Base-by-base conservation (phyloP, 2,797 vertebrate genomes). In the Orientallactaga sibirica region DNA sequence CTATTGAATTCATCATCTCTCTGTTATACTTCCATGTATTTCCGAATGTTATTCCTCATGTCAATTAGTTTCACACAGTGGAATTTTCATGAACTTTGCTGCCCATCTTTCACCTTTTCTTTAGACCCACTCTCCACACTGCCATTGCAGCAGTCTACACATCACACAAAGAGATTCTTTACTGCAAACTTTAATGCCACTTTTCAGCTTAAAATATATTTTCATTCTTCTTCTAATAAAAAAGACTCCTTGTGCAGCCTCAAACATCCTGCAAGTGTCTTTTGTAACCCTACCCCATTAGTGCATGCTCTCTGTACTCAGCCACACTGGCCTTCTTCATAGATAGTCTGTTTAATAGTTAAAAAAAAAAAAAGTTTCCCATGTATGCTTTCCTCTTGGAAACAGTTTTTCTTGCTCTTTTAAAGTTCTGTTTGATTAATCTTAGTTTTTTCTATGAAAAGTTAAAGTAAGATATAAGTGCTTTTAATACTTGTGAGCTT, bases 151-250 rank as follows among this genome's bases (percentile, higher is more conserved):
- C 25, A 68, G 9, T 76, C 29, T 88, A 33, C 18, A 62, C 10
- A 37, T 73, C 18, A 90, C 22, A 5, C 19, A 83, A 78, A 79
- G 20, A 70, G 8, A 87, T 70, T n/a, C 79, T 76, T 84, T 58
- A 87, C 55, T 75, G 7, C 61, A 85, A 71, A 66, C 52, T 2
- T 73, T 6, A 14, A 52, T 68, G 16, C 41, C 4, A 41, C 79
- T 85, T 93, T 58, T 19, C 37, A 27, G 19, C 18, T 82, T 77
- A 66, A n/a, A 94, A 83, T 18, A 84, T 80, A 20, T 90, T 85
- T 84, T 76, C 18, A 16, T 52, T 94, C 18, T 77, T 81, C 19
- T 88, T 92, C 33, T 11, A 74, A 64, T 90, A 66, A 87, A 74
- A 5, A 11, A 37, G 70, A 79, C 29, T 14, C 20, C 77, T 87